These are phyloP conservation scores for Bradypodion ventrale DNA, from an alignment of 2,797 vertebrate genomes.

Conservation along the genomic window DNA sequence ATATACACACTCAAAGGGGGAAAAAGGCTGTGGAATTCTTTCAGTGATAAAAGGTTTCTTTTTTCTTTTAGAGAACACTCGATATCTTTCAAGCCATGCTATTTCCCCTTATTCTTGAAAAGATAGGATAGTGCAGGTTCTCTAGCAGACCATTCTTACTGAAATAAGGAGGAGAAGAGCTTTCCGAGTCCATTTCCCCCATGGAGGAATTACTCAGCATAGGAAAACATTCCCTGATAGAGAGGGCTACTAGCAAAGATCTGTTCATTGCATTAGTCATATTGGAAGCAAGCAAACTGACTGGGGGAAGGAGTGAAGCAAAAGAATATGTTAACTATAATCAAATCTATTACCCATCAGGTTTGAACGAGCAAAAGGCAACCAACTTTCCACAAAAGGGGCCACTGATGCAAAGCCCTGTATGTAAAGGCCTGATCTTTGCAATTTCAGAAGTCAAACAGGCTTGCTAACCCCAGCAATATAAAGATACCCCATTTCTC, in stretches of 20 bases:
- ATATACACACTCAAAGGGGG: no score
- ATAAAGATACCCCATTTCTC: background rate
- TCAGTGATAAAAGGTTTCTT: background rate
- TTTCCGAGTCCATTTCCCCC: background rate
- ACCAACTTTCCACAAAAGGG: background rate
- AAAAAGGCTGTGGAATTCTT: no score
- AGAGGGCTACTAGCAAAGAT: background rate
- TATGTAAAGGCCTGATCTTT: background rate
- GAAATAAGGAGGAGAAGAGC: background rate
- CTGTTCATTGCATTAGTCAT: background rate
- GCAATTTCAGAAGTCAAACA: background rate
- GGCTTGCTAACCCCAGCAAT: background rate
- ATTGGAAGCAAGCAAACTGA: background rate
- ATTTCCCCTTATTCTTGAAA: background rate
- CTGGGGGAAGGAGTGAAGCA: background rate
- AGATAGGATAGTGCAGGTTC: no score
- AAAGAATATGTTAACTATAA: background rate
- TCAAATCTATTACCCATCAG: background rate
- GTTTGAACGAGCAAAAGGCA: background rate
- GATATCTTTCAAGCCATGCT: background rate
- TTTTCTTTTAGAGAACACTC: background rate
- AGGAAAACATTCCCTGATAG: no score
- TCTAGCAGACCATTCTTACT: background rate
- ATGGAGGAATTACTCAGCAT: background rate
- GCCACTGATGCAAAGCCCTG: background rate